Evolutionary conservation across 2,113 vertebrate genomes (phyloP), one percentile per base, ranked within the genome.

Genomic region (Centrocercus urophasianus): DNA sequence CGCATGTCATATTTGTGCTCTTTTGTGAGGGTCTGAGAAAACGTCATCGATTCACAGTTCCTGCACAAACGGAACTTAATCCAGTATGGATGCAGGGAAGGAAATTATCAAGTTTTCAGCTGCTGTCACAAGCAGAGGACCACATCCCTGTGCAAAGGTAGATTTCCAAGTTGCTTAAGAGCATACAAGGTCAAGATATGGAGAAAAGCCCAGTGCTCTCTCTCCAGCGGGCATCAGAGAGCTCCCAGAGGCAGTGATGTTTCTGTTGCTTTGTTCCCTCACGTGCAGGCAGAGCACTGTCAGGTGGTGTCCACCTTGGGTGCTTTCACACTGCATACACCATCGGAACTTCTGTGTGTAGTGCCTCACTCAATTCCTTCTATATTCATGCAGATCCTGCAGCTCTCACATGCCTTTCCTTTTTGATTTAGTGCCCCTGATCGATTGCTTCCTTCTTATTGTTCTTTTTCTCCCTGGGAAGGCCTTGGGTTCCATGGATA

Each of bases 211-310:
- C 50, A 30, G 34, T 61, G 18, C 7, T 52, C n/a, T 71, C 21
- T 36, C 34, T 76, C 18, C 65, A 76, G 40, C 15, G 12, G 54
- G 1, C 82, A 11, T 6, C n/a, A 22, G 47, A 80, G 16, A 60
- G 25, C 43, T 42, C 4, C 1, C 6, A 8, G 30, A 28, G 38
- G 1, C 0, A 0, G 15, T n/a, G 28, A 9, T 72, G 10, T 66
- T 66, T 61, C 69, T 66, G 16, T 57, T 76, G 22, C 3, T 6
- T 36, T 72, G 14, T 42, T 43, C 59, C 47, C 38, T 69, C 3
- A 0, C 3, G 11, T 61, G 30, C 27, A 42, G 34, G 28, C 42
- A 42, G 61, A 70, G 17, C 60, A 77, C 36, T 22, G 6, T 22
- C 30, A n/a, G 20, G 7, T 19, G 16, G 0, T 75, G 18, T 10